Evolutionary conservation across 2,888 invertebrate genomes (phyloP).

Genomic region (Noctua janthina): DNA sequence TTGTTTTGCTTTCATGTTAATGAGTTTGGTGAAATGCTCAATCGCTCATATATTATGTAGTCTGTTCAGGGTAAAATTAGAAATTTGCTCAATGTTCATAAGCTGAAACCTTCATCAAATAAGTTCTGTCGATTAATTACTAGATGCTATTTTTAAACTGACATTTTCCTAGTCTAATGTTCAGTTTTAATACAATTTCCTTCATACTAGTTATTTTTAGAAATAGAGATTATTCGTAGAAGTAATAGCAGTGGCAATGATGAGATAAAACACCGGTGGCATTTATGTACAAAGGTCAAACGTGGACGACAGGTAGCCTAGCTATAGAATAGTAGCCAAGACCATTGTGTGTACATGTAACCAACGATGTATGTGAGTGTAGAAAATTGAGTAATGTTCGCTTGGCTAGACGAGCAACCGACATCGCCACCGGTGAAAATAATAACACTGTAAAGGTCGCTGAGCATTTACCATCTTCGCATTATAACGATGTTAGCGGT

Average conservation of each 20-base stretch:
- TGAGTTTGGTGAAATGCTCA: conserved; percentile 6
- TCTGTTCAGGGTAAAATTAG: not conserved
- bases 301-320: conserved; percentile 53
- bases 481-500: conserved; percentile 31
- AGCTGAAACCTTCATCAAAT: conserved; percentile 10
- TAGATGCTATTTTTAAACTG: conserved; percentile 15
- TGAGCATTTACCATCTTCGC: conserved; percentile 60
- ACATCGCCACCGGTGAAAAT: conserved; percentile 58
- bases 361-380: conserved; percentile 53
- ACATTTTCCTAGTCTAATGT: conserved; percentile 19
- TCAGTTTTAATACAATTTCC: conserved; percentile 27
- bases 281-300: conserved; percentile 73
- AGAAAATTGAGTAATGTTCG: conserved; percentile 59
- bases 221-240: conserved; percentile 44
- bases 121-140: not conserved
- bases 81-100: not conserved
- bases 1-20: conserved; percentile 11
- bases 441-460: conserved; percentile 68
- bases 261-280: conserved; percentile 64
- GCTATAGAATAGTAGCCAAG: conserved; percentile 33
- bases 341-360: conserved; percentile 31
- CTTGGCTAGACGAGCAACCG: conserved; percentile 53
- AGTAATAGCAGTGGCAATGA: conserved; percentile 47
- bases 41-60: not conserved
- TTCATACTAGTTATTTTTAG: conserved; percentile 21